Base-by-base conservation (phyloP, 2,113 vertebrate species). In the Nycticryphes semicollaris region DNA sequence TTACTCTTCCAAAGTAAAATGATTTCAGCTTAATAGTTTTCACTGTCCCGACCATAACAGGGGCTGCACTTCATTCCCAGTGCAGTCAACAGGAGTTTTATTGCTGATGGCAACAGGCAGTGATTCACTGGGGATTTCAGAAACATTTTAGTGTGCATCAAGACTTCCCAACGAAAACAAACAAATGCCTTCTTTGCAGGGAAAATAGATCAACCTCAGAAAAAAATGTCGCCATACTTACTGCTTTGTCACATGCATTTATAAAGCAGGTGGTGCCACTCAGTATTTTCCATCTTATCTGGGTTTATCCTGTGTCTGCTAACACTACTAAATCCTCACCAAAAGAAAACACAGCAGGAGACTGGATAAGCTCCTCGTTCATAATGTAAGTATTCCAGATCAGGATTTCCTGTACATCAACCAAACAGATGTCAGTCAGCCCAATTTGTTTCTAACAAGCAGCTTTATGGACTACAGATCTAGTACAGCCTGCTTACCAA, bases 81-180 rank as follows among this genome's bases (percentile, higher is more conserved):
- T 33, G 35, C 53, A 68, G 75, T 59, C 87, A 91, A 82, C 41
- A 81, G 33, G 31, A 87, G 51, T 75, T 77, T 84, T 86, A 80
- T n/a, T 54, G 57, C 48, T 77, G 53, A 94, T 77, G 70, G 91
- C 87, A 94, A 93, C 27, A 64, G 62, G 33, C 45, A 64, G 31
- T 50, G 50, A 75, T 51, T 84, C 88, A 89, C 53, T 60, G 20
- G 12, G 50, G 51, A 27, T 88, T 91, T 92, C 72, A 92, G 86
- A 90, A 93, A 94, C 63, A 77, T 90, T 95, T 92, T 85, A 82
- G 43, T 54, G 37, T 23, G 50, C 69, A 85, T 67, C 73, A 88
- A 88, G 63, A 66, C 43, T 63, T 93, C 72, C 41, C 72, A 93
- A 66, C 88, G 51, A 95, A 94, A 87, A 84, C 23, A 93, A 94